phyloP scores from a whole-genome alignment of 2,113 vertebrate species.

The Nannospalax galili region DNA sequence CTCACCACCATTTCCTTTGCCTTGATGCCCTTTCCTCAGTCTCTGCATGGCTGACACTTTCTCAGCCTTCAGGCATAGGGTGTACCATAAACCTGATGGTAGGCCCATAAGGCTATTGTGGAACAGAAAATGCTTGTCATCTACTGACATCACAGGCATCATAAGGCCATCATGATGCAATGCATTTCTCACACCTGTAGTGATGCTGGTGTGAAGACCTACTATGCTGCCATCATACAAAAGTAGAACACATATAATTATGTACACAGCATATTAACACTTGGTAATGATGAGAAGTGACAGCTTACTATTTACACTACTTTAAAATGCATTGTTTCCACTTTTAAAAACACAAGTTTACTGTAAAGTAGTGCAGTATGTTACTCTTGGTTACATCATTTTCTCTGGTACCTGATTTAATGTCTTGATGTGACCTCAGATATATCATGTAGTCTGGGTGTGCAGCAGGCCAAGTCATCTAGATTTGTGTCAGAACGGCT shows the following conservation, averaged over 20 bases:
- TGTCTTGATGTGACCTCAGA: not conserved
- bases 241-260: not conserved
- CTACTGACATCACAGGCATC: not conserved
- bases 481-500: not conserved
- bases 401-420: not conserved
- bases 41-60: not conserved
- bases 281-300: not conserved
- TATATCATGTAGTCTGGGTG: not conserved
- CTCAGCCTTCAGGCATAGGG: not conserved
- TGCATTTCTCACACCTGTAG: not conserved
- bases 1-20: not conserved
- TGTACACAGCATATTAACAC: not conserved
- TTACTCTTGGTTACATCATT: not conserved
- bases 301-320: not conserved
- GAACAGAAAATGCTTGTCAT: not conserved
- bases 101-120: not conserved
- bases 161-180: not conserved
- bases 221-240: not conserved
- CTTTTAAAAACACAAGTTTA: not conserved
- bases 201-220: not conserved
- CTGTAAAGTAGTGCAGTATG: too few species aligned
- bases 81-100: too few species aligned
- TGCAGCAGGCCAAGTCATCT: not conserved
- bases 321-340: not conserved
- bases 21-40: not conserved